Base-by-base conservation (phyloP, 2,888 invertebrate species). In the Lampropteryx suffumata region DNA sequence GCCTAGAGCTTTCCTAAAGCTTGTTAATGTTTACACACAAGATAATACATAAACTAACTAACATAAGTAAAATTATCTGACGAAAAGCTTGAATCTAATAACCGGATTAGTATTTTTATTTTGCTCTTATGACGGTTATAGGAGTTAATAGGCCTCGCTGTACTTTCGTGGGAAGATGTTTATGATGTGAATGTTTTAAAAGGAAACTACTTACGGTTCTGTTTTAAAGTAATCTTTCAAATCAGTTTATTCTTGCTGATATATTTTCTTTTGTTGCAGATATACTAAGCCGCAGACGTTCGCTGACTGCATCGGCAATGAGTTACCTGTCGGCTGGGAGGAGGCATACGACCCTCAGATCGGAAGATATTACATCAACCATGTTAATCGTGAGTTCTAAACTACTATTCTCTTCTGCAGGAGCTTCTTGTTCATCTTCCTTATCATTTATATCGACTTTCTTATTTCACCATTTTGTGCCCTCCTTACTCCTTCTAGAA, bases 281-380 rank as follows among this genome's bases (percentile, higher is more conserved):
- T 97, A 95, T 82, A 98, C 98, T 65, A 99, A 99, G 90, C 98
- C 99, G 55, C 97, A 97, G 87, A 95, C 97, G 54, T 99, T 99
- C 91, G 98, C 98, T 69, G 99, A 99, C 88, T 99, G 99, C 90
- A 96, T 98, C 79, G 98, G 98, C 76, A 98, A 98, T 92, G 98
- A 99, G 88, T 88, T 99, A 80, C 98, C 98, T 39, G 93, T 98
- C 74, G 99, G 99, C 62, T 99, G 99, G 99, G 98, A 99, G 88
- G 97, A 98, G 92, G 95, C 96, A 37, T 97, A 95, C 87, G 98
- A 99, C 88, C 95, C 95, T 64, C 96, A 97, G 84, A 96, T 98
- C 79, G 98, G 99, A 64, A 94, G 96, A 61, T 99, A 98, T 91
- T 99, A 97, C 91, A 98, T 98, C 90, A 97, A 99, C 91, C 99